Evolutionary conservation across 2,113 vertebrate genomes (phyloP).

Genomic region (Pangasianodon hypophthalmus): DNA sequence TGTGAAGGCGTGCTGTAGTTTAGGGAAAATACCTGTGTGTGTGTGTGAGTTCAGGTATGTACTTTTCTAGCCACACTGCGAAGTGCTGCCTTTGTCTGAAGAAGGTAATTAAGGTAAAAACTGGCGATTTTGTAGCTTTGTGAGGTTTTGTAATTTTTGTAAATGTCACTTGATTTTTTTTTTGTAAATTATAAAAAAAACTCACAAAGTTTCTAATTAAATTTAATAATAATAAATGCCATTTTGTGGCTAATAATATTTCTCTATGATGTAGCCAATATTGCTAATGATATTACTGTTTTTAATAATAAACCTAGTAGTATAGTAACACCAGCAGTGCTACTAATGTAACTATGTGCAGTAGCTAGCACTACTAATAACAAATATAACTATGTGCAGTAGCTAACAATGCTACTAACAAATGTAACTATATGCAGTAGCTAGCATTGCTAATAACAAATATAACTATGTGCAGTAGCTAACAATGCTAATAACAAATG

Average conservation of each 20-base stretch:
- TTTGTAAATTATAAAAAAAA: neutral
- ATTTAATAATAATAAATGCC: neutral
- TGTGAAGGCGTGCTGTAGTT: conserved; percentile 41
- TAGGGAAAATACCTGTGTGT: conserved; percentile 25
- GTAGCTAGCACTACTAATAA: no score
- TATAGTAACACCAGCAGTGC: no score
- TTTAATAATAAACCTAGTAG: no score
- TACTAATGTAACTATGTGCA: no score
- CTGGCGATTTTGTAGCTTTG: neutral
- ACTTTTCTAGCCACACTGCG: conserved; percentile 48
- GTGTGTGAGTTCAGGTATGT: conserved; percentile 14
- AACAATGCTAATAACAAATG: no score
- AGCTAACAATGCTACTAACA: no score
- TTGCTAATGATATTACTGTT: neutral
- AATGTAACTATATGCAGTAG: no score
- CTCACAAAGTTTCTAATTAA: neutral
- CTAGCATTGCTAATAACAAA: no score
- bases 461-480: no score
- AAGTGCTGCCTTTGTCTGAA: conserved; percentile 38
- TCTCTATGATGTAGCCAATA: neutral
- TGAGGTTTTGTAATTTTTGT: neutral
- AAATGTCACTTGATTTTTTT: neutral
- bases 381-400: no score
- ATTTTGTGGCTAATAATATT: no score
- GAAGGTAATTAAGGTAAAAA: neutral